Evolutionary conservation across 2,113 vertebrate genomes (phyloP).

Genomic region (Platichthys flesus): DNA sequence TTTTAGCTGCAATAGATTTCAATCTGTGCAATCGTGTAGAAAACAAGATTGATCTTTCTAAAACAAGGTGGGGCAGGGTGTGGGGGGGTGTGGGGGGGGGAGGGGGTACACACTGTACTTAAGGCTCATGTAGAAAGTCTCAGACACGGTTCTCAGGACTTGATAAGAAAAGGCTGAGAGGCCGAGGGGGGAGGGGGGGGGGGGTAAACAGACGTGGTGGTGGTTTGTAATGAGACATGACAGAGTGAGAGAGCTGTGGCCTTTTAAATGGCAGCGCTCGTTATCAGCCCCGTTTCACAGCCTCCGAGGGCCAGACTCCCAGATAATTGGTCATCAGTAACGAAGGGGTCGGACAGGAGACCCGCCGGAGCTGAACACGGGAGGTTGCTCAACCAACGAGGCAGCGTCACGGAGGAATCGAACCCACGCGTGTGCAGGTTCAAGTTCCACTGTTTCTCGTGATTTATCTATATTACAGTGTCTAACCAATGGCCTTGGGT

Average conservation of each 20-base stretch:
- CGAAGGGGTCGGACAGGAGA: constrained; percentile 45
- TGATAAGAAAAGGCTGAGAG: constrained; percentile 28
- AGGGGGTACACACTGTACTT: constrained; percentile 33
- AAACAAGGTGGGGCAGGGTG: constrained; percentile 9
- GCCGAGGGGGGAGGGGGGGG: constrained; percentile 3
- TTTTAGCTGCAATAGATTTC: constrained; percentile 74
- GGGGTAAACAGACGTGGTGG: constrained; percentile 47
- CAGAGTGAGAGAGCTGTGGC: constrained; percentile 57
- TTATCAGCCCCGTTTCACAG: constrained; percentile 52
- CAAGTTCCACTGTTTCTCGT: constrained; percentile 9
- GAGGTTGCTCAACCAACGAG: constrained; percentile 11
- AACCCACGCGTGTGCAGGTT: not conserved
- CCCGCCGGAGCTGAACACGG: constrained; percentile 27
- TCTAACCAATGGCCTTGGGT: constrained; percentile 28
- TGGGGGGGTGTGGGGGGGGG: constrained; percentile 32
- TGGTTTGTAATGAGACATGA: constrained; percentile 64
- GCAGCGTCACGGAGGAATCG: not conserved
- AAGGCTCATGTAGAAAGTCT: constrained; percentile 33
- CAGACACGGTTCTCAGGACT: constrained; percentile 5
- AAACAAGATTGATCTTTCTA: constrained; percentile 68
- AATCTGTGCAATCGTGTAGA: constrained; percentile 79
- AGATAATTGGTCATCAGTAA: constrained; percentile 70
- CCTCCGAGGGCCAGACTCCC: constrained; percentile 51
- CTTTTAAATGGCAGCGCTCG: constrained; percentile 75
- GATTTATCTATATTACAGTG: constrained; percentile 35